Evolutionary conservation across 1,140 invertebrate genomes (phyloP).

Genomic region (Cyphomyrmex costatus): DNA sequence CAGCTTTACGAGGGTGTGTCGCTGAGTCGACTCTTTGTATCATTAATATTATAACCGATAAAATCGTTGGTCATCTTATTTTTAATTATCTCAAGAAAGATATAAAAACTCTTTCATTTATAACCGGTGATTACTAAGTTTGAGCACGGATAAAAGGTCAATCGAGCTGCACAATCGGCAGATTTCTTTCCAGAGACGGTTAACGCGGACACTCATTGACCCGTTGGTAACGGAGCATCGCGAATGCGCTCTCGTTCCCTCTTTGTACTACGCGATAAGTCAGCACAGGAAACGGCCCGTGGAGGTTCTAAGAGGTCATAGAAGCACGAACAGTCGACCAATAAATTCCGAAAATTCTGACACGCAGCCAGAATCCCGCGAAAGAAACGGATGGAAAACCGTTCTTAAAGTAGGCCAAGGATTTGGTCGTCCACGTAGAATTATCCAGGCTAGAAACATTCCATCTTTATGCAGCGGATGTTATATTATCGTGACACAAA

Average conservation of each 20-base stretch:
- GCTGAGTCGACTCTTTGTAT: no score
- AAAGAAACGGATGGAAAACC: constrained; percentile 34
- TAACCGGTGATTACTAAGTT: background rate
- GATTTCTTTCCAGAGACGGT: constrained; percentile 17
- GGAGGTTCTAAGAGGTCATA: constrained; percentile 48
- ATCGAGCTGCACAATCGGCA: constrained; percentile 34
- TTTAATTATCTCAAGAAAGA: background rate
- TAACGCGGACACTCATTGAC: constrained; percentile 43
- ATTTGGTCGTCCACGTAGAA: constrained; percentile 23
- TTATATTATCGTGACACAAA: background rate
- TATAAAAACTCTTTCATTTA: background rate
- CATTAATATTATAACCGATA: background rate
- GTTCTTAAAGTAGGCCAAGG: constrained; percentile 53
- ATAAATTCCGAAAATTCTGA: constrained; percentile 74
- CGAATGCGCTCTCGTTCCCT: constrained; percentile 3
- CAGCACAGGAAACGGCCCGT: constrained; percentile 35
- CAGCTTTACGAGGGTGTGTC: no score
- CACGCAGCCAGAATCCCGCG: constrained; percentile 28
- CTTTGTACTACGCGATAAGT: constrained; percentile 6
- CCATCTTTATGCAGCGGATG: background rate
- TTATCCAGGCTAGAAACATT: background rate
- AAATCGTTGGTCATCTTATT: background rate
- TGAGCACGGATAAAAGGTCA: background rate
- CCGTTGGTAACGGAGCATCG: constrained; percentile 7
- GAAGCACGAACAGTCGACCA: constrained; percentile 53